Conservation (phyloP, 2,797 vertebrate species). For the Falco novaeseelandiae region DNA sequence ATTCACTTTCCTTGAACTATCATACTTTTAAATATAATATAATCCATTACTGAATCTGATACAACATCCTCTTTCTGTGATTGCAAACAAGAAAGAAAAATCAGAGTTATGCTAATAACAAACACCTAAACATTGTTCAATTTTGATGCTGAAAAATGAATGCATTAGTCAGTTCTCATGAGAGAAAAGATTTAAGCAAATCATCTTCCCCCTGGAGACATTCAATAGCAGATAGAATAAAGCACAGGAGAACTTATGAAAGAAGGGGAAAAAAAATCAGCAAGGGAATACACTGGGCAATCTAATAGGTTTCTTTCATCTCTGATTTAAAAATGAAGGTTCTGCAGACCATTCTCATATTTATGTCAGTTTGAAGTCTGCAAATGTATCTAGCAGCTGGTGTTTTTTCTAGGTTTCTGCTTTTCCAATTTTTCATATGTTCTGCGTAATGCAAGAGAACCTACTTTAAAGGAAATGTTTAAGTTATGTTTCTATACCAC, state of each 20-base stretch:
- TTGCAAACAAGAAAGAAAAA: background rate
- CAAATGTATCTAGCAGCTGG: background rate
- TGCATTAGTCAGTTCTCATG: background rate
- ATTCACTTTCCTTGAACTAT: background rate
- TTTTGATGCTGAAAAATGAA: constrained; percentile 16
- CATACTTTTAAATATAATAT: background rate
- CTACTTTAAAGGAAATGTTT: background rate
- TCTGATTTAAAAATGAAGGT: background rate
- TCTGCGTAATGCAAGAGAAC: background rate
- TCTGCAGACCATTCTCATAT: background rate
- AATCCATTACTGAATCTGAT: background rate
- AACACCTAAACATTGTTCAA: background rate
- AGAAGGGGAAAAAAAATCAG: background rate
- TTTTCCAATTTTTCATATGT: background rate
- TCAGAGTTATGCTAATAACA: constrained; percentile 2
- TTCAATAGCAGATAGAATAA: background rate
- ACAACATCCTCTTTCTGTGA: background rate
- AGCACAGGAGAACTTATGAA: background rate
- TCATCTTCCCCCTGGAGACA: background rate
- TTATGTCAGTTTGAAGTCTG: background rate
- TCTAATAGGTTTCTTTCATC: background rate
- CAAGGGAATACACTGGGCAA: background rate
- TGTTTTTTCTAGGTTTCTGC: background rate
- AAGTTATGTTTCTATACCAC: background rate
- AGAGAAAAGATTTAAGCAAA: constrained; percentile 18